Evolutionary conservation across 2,797 vertebrate species (phyloP), one percentile per base, ranked within the genome.

Genomic region (Epinephelus malabaricus): DNA sequence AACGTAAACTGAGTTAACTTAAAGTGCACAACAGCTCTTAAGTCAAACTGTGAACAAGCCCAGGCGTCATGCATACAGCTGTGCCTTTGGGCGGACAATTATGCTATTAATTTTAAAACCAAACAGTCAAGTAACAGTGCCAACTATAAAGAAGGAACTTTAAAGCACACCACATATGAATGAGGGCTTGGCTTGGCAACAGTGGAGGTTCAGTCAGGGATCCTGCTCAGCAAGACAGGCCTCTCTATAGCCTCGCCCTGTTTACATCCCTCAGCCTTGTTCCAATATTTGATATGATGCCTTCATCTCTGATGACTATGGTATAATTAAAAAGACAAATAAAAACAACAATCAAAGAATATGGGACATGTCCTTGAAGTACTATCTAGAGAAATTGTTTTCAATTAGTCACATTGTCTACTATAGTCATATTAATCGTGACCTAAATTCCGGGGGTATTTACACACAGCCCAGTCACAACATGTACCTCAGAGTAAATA

Each of bases 31-130:
- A n/a, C 2, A 46, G 61, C 62, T 12, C 19, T 45, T 23, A 56
- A 45, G 66, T 47, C 9, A 64, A 69, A 65, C 17, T 51, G 19
- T 40, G 34, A 76, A 74, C 84, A 87, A 67, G 73, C 45, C 65
- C 40, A 38, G 50, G 15, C 76, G 30, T 50, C 10, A 62, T 40
- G 21, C 49, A 69, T 23, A 62, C 9, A 60, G 54, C 3, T 27
- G 14, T 43, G 75, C 51, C 51, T 34, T 12, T 1, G 1, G 38
- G 81, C 25, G n/a, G 9, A 62, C 49, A 59, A 74, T 25, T 3
- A 47, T 23, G 47, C 12, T 17, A 30, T 56, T 56, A 2, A 65
- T 63, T 73, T 59, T 3, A 30, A 53, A 56, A 21, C 5, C 1
- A 1, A 76, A 54, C 19, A 10, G 19, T 47, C 7, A n/a, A 21